phyloP scores from a whole-genome alignment of 2,888 invertebrate genomes.

The Gastracanthus pulcherrimus region DNA sequence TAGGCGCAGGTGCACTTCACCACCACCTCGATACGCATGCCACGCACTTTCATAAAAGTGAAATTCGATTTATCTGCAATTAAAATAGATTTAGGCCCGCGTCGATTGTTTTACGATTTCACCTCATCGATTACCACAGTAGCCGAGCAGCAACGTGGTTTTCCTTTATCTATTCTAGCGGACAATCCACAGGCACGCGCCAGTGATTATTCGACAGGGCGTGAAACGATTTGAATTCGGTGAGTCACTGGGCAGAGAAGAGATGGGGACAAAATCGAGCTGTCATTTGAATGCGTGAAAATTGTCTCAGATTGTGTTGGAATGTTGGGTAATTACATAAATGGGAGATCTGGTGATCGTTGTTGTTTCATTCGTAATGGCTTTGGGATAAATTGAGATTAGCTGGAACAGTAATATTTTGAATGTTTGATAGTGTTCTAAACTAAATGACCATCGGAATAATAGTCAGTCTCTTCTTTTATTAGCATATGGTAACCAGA shows the following conservation, averaged over 20 bases:
- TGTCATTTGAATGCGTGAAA: too few relatives aligned
- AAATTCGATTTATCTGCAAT: conserved; percentile 57
- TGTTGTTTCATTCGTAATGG: too few relatives aligned
- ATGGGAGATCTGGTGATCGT: too few relatives aligned
- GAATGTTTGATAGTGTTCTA: too few relatives aligned
- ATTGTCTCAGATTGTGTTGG: too few relatives aligned
- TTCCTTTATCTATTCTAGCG: neutral
- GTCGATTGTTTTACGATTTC: conserved; percentile 54
- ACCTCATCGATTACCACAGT: conserved; percentile 35
- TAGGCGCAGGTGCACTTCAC: neutral
- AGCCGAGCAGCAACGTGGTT: neutral
- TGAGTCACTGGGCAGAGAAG: too few relatives aligned
- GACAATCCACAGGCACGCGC: neutral
- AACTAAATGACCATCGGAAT: too few relatives aligned
- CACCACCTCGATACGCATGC: neutral
- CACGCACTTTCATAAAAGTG: conserved; percentile 57
- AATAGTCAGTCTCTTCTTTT: too few relatives aligned
- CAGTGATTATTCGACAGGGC: neutral
- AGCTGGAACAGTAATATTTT: too few relatives aligned
- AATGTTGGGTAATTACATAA: too few relatives aligned
- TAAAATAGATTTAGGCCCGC: conserved; percentile 48
- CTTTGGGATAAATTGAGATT: too few relatives aligned
- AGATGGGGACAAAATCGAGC: neutral
- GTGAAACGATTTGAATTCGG: conserved; percentile 5
- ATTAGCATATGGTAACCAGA: too few relatives aligned